Conservation (phyloP, 2,113 vertebrate species). For the human region GRCh38 chr18:29284501-29285000, state of each 20-base stretch:
- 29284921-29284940: neutral
- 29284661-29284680: neutral
- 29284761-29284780: neutral
- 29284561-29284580: neutral
- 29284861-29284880: neutral
- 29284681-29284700: neutral
- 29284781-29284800: neutral
- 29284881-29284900: neutral
- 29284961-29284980: too few relatives aligned
- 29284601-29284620: neutral
- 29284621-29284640: neutral
- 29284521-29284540: neutral
- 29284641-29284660: neutral
- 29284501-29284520: neutral
- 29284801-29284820: neutral
- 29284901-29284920: neutral
- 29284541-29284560: neutral
- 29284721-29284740: neutral
- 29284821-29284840: neutral
- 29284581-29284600: neutral
- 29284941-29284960: neutral
- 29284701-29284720: neutral
- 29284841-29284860: neutral
- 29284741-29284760: neutral
- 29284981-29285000: too few relatives aligned